Evolutionary conservation across 64 coral and sea anemone species (phyloP), one percentile per base, ranked within the genome.

Genomic region (Dendronephthya gigantea): DNA sequence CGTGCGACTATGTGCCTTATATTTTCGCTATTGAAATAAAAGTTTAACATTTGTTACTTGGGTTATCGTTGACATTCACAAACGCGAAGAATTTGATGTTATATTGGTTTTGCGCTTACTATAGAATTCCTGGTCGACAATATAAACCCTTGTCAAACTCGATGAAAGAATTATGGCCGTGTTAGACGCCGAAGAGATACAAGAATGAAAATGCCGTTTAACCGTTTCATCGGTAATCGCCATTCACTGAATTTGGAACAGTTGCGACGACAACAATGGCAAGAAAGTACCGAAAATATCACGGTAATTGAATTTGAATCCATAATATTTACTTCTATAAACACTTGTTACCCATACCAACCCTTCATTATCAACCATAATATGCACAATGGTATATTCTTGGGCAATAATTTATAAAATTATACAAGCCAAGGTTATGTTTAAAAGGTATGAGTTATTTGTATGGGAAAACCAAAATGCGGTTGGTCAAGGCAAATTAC

Each of bases 151-250:
- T 5, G 19, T 62, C 19, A 6, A 15, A 62, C 55, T 1, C 25
- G 25, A 23, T 62, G 17, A 62, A 62, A 15, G 55, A 62, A 45
- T 62, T 62, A 62, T 62, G 55, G 55, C 55, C 8, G 55, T 27
- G 19, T 27, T 62, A 7, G 11, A 45, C 41, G 55, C 25, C 55
- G 5, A n/a, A n/a, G n/a, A 62, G 55, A 62, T 27, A 17, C 55
- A 34, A 35, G 72, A 79, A 35, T 79, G 30, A 79, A 39, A 79
- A 79, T 79, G 72, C 72, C 72, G 0, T 79, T 79, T 35, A 79
- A 79, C 13, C n/a, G n/a, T n/a, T 16, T 79, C 22, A 29, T 79
- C 19, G 72, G 72, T 34, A 79, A 79, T 12, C 25, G 72, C 19
- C 13, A 34, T 15, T 79, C 72, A 29, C 36, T 79, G 30, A 79